phyloP scores from a whole-genome alignment of 2,113 vertebrate species.

The Oriolus oriolus region DNA sequence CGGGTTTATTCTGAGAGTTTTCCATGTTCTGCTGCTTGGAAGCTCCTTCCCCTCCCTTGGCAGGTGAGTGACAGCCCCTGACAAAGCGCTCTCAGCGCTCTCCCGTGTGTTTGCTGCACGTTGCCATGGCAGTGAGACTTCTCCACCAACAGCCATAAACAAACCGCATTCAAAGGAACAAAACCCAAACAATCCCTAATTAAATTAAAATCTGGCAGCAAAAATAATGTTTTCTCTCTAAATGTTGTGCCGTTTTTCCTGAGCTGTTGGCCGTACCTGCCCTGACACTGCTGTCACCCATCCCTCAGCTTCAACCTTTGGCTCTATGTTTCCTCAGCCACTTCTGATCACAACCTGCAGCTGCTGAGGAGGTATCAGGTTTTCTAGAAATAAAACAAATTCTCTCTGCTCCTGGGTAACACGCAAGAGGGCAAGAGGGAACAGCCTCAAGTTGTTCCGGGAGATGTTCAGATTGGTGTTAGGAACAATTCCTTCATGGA shows the following conservation, averaged over 20 bases:
- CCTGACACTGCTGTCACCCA: background rate
- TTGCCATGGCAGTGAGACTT: conserved; percentile 71
- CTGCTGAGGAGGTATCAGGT: background rate
- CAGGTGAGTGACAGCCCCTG: background rate
- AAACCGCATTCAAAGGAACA: conserved; percentile 51
- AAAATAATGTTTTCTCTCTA: background rate
- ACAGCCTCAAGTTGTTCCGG: background rate
- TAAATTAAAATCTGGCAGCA: conserved; percentile 66
- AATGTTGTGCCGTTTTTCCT: background rate
- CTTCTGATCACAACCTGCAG: background rate
- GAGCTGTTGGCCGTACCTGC: background rate
- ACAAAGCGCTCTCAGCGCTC: background rate
- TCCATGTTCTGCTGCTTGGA: rapidly evolving
- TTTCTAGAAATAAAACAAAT: background rate
- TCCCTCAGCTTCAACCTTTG: background rate
- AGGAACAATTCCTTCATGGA: background rate
- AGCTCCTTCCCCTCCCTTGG: background rate
- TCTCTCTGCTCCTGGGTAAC: background rate
- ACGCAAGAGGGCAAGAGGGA: rapidly evolving
- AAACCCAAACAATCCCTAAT: conserved; percentile 62
- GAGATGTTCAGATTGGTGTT: background rate
- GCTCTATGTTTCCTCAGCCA: rapidly evolving
- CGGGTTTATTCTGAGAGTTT: background rate
- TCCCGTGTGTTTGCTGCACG: background rate
- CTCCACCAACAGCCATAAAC: conserved; percentile 68